Evolutionary conservation across 2,113 vertebrate genomes (phyloP).

Genomic region (Upupa epops): DNA sequence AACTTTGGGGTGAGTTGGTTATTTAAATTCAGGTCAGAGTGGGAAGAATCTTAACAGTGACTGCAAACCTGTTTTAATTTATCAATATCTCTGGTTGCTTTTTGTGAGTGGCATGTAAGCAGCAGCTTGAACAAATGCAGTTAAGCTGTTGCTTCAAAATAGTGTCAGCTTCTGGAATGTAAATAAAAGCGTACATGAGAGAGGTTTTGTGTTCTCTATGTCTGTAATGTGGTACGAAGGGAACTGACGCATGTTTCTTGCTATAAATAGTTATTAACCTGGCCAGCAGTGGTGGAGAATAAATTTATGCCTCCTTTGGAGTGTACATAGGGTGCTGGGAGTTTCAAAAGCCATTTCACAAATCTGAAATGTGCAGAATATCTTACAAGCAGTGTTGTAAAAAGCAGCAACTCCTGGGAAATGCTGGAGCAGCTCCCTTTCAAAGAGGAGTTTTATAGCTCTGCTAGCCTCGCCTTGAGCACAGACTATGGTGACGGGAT

Average conservation of each 20-base stretch:
- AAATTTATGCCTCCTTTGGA: background rate
- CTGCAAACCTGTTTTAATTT: background rate
- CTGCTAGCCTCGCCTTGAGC: background rate
- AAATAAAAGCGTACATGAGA: background rate
- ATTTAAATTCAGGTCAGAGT: background rate
- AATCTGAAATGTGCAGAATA: constrained; percentile 3
- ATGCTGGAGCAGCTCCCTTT: background rate
- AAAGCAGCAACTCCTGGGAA: background rate
- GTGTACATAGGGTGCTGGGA: background rate
- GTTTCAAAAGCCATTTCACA: constrained; percentile 30
- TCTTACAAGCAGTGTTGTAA: constrained; percentile 22
- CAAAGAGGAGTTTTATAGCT: background rate
- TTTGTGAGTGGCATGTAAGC: background rate
- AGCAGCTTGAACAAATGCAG: background rate
- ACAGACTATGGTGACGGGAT: background rate
- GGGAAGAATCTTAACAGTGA: background rate
- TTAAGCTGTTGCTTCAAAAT: background rate
- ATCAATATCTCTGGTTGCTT: background rate
- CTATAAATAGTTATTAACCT: constrained; percentile 15
- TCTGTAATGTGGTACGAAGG: background rate
- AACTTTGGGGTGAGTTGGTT: background rate
- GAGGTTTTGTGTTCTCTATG: background rate
- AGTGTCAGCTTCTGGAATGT: background rate
- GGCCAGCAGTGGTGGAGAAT: background rate
- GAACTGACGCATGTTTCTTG: background rate